Conservation (phyloP, 1,140 invertebrate species). For the Pygmarrhopalites habei region DNA sequence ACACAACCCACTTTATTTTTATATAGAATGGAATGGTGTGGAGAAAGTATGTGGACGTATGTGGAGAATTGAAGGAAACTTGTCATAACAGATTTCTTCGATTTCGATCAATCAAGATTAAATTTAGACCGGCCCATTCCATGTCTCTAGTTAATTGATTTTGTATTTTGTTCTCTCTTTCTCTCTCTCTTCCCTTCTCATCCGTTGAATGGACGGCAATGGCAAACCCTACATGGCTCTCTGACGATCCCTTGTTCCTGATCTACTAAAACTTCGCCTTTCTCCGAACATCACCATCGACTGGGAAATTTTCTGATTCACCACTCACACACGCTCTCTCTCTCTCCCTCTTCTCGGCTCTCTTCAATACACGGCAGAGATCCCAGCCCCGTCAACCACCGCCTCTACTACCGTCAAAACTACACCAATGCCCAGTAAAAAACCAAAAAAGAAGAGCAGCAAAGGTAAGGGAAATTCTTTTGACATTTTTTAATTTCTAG, state of each 20-base stretch:
- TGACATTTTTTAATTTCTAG: too few relatives aligned
- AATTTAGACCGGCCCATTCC: slow-evolving; percentile 33
- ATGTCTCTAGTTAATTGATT: slow-evolving; percentile 37
- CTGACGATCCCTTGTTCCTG: too few relatives aligned
- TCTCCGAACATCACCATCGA: too few relatives aligned
- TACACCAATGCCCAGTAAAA: slow-evolving; percentile 39
- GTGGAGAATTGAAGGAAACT: slow-evolving; percentile 7
- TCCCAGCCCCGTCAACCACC: slow-evolving; percentile 60
- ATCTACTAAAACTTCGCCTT: too few relatives aligned
- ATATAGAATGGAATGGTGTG: too few relatives aligned
- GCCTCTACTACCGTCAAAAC: slow-evolving; percentile 48
- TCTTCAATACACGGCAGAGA: slow-evolving; percentile 50
- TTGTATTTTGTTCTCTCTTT: slow-evolving; percentile 23
- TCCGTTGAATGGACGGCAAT: background rate
- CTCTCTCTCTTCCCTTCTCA: background rate
- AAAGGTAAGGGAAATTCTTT: background rate
- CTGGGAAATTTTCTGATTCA: too few relatives aligned
- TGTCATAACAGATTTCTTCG: slow-evolving; percentile 40
- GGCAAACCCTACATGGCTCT: too few relatives aligned
- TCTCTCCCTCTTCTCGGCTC: background rate
- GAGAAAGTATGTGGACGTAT: background rate
- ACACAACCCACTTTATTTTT: too few relatives aligned
- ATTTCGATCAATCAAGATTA: slow-evolving; percentile 40
- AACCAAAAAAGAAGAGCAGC: slow-evolving; percentile 25
- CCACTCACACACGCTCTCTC: background rate